Conservation (phyloP, 2,113 vertebrate species). For the Pygoscelis antarcticus region DNA sequence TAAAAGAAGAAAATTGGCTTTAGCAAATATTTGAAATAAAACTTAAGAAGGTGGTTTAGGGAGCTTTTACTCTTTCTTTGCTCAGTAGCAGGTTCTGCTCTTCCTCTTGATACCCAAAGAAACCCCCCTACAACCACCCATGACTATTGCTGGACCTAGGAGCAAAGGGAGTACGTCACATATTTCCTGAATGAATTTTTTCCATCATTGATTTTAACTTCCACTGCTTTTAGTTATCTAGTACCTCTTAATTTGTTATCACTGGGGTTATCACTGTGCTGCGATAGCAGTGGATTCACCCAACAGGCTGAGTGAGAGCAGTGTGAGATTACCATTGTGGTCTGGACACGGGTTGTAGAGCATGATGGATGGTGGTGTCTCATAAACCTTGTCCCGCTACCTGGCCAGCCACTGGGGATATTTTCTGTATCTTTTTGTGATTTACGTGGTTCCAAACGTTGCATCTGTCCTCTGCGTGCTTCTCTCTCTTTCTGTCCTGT, state of each 20-base stretch:
- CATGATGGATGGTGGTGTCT: not conserved
- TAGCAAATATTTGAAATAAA: not conserved
- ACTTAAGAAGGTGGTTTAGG: not conserved
- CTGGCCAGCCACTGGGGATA: not conserved
- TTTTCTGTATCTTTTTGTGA: not conserved
- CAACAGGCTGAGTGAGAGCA: not conserved
- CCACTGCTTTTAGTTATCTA: not conserved
- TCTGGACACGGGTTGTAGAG: not conserved
- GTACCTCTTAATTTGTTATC: not conserved
- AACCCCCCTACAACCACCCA: not conserved
- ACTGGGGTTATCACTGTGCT: not conserved
- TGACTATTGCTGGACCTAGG: not conserved
- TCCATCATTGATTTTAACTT: not conserved
- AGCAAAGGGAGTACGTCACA: not conserved
- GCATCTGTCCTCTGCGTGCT: not conserved
- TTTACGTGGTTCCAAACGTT: not conserved
- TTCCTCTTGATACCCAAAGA: not conserved
- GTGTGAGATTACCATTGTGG: rapidly evolving
- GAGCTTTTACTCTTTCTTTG: not conserved
- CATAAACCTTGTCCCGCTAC: not conserved
- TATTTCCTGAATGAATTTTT: not conserved
- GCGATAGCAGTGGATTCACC: not conserved
- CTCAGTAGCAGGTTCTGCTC: not conserved
- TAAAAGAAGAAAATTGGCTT: not conserved
- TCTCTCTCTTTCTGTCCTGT: not conserved